A percentile compares a stretch with the other conserved stretches of the same genome.
These are phyloP conservation scores for Zootoca vivipara DNA, from an alignment of 2,113 vertebrate species.

Conservation along the genomic window DNA sequence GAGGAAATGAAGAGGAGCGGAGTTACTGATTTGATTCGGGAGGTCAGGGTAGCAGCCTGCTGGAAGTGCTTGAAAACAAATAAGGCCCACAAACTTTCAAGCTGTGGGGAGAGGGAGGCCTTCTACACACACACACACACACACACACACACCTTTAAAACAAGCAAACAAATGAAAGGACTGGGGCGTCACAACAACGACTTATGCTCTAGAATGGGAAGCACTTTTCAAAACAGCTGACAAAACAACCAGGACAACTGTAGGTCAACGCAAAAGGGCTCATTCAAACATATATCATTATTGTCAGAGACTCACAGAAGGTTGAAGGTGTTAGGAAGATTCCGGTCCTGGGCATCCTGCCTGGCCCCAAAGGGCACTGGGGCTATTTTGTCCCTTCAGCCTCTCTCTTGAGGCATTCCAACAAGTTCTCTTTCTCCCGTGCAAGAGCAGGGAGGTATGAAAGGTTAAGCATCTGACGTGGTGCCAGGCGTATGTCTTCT, in stretches of 20 bases:
- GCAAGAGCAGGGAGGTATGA: constrained; percentile 20
- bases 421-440: constrained; percentile 29
- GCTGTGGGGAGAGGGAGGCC: neutral
- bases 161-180: constrained; percentile 53
- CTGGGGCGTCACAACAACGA: constrained; percentile 31
- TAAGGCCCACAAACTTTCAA: constrained; percentile 40
- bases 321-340: constrained; percentile 46
- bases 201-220: constrained; percentile 66
- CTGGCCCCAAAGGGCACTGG: constrained; percentile 52
- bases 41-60: constrained; percentile 74
- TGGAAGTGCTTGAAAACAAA: constrained; percentile 18
- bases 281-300: constrained; percentile 45
- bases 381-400: constrained; percentile 52
- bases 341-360: constrained; percentile 46
- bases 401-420: constrained; percentile 43
- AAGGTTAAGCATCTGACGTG: constrained; percentile 45
- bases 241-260: constrained; percentile 66
- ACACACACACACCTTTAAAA: too few relatives aligned
- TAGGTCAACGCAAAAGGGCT: constrained; percentile 48
- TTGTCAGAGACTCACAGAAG: constrained; percentile 55
- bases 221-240: constrained; percentile 78
- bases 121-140: neutral
- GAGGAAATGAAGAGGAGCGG: constrained; percentile 79
- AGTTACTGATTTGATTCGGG: constrained; percentile 74
- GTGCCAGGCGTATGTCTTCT: constrained; percentile 29